Percentiles rank a stretch among this genome's conserved stretches.
Conservation (phyloP, 2,888 invertebrate genomes). For the Congeria kusceri region DNA sequence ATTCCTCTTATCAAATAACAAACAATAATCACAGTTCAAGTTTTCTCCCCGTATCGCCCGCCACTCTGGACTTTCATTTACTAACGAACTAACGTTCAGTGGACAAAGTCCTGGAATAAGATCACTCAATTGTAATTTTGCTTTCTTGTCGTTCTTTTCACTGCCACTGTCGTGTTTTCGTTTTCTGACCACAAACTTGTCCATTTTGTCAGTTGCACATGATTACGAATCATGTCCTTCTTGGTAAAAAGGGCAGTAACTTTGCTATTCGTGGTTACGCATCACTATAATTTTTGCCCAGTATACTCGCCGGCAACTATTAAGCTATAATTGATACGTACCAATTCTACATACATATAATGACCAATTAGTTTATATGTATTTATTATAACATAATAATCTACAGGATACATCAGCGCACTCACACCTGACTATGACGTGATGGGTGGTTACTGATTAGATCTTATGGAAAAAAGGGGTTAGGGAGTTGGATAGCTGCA, state of each 20-base stretch:
- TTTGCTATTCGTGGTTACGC: too few relatives aligned
- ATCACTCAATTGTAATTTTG: neutral
- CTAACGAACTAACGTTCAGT: neutral
- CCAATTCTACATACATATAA: too few relatives aligned
- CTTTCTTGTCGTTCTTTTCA: neutral
- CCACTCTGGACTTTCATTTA: slow-evolving; percentile 51
- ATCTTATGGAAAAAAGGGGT: too few relatives aligned
- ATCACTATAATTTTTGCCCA: too few relatives aligned
- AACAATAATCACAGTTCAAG: slow-evolving; percentile 88
- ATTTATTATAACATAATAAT: too few relatives aligned
- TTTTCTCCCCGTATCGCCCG: slow-evolving; percentile 84
- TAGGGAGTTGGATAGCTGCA: too few relatives aligned
- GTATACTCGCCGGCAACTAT: too few relatives aligned
- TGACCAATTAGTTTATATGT: too few relatives aligned
- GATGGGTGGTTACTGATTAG: too few relatives aligned
- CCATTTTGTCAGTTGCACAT: slow-evolving; percentile 21
- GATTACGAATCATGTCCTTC: slow-evolving; percentile 12
- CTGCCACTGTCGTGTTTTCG: slow-evolving; percentile 16
- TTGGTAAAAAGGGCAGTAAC: slow-evolving; percentile 19
- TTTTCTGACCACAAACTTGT: slow-evolving; percentile 43
- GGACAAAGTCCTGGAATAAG: neutral
- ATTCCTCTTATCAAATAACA: slow-evolving; percentile 86
- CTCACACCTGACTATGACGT: too few relatives aligned
- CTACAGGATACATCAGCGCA: too few relatives aligned
- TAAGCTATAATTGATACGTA: too few relatives aligned